Conservation (phyloP, 2,888 invertebrate genomes). For the Coleophora flavipennella region DNA sequence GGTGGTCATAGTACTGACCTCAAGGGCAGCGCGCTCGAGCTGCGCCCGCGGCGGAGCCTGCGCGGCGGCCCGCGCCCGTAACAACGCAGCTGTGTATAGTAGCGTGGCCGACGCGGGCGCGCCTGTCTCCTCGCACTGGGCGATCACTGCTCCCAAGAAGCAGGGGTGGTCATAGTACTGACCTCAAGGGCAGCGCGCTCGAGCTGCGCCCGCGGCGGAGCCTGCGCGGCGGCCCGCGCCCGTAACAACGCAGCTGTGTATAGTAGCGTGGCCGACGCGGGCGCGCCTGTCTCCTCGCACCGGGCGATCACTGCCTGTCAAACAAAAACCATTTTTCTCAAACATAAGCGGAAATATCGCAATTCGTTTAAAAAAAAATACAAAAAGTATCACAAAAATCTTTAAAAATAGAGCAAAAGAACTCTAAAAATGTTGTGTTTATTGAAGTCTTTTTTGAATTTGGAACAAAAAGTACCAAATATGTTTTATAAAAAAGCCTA, state of each 20-base stretch:
- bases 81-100: conserved; percentile 93
- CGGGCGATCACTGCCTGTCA: conserved; percentile 34
- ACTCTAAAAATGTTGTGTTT: too few species aligned
- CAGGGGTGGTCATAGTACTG: too few species aligned
- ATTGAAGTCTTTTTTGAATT: too few species aligned
- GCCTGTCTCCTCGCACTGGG: conserved; percentile 84
- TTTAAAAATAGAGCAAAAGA: too few species aligned
- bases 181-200: conserved; percentile 92
- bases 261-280: conserved; percentile 95
- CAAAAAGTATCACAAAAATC: too few species aligned
- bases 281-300: conserved; percentile 89
- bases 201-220: conserved; percentile 81
- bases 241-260: conserved; percentile 96
- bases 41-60: conserved; percentile 83
- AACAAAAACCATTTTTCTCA: too few species aligned
- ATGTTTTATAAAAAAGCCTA: too few species aligned
- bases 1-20: conserved; percentile 59
- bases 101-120: conserved; percentile 95
- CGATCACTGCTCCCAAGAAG: conserved; percentile 46
- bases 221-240: conserved; percentile 90
- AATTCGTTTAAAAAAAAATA: too few species aligned
- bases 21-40: conserved; percentile 93
- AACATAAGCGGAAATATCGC: too few species aligned
- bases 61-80: conserved; percentile 92
- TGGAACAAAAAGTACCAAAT: too few species aligned